These are phyloP conservation scores for Leptura quadrifasciata DNA, from an alignment of 2,888 invertebrate genomes.

Conservation along the genomic window DNA sequence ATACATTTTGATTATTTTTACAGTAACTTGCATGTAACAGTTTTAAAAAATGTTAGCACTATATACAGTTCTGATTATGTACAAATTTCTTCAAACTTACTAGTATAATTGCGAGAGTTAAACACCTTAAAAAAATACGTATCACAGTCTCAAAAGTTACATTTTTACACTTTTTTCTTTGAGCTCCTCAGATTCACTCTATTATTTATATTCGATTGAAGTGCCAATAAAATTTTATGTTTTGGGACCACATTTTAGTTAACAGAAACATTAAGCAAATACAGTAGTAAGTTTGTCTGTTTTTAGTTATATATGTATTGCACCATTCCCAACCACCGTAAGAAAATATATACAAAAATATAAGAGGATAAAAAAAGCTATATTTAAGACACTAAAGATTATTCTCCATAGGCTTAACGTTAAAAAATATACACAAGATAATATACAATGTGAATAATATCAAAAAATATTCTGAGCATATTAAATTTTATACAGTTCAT, in stretches of 20 bases:
- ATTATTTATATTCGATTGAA: not conserved
- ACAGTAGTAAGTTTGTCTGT: slow-evolving; percentile 69
- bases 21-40: slow-evolving; percentile 8
- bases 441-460: slow-evolving; percentile 44
- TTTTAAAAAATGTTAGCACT: slow-evolving; percentile 36
- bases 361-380: slow-evolving; percentile 50
- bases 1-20: slow-evolving; percentile 40
- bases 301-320: slow-evolving; percentile 67
- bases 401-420: slow-evolving; percentile 20
- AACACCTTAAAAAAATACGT: slow-evolving; percentile 51
- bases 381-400: slow-evolving; percentile 33
- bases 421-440: slow-evolving; percentile 39
- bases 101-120: slow-evolving; percentile 62
- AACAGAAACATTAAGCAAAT: slow-evolving; percentile 59
- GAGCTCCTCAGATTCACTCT: not conserved
- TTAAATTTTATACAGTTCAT: slow-evolving; percentile 16
- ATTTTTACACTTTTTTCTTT: not conserved
- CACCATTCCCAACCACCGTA: slow-evolving; percentile 74
- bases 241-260: slow-evolving; percentile 26
- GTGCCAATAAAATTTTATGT: not conserved
- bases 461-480: slow-evolving; percentile 50
- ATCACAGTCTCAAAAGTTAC: slow-evolving; percentile 46
- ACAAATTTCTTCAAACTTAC: slow-evolving; percentile 65
- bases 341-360: slow-evolving; percentile 62
- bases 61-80: slow-evolving; percentile 54